These are phyloP conservation scores for Chitala chitala DNA, from an alignment of 2,113 vertebrate genomes.

Conservation along the genomic window DNA sequence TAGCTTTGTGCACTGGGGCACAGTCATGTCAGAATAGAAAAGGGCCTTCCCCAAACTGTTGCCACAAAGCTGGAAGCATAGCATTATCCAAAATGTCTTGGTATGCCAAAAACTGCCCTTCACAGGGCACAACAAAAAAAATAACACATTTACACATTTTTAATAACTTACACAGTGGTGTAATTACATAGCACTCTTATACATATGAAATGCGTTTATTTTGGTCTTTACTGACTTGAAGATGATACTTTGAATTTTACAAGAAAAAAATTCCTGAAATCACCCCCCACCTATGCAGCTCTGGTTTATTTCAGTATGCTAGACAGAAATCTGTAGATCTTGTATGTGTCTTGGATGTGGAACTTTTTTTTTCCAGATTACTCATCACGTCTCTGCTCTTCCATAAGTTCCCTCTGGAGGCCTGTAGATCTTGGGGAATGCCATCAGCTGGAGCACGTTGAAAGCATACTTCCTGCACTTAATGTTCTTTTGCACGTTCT, in stretches of 20 bases:
- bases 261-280: no score
- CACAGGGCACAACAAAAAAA: neutral
- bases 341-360: constrained; percentile 65
- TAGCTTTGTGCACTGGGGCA: no score
- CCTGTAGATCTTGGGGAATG: constrained; percentile 87
- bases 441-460: constrained; percentile 87
- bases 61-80: no score
- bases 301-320: neutral
- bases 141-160: neutral
- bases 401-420: constrained; percentile 89
- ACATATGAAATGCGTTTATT: neutral
- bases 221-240: neutral
- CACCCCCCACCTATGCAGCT: no score
- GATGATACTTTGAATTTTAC: neutral
- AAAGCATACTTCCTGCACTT: constrained; percentile 89
- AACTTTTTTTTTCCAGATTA: neutral
- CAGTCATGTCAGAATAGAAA: no score
- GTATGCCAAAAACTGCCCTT: neutral
- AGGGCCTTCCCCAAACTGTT: no score
- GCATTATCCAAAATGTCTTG: neutral
- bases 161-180: neutral
- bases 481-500: constrained; percentile 91
- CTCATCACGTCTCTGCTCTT: constrained; percentile 68
- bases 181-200: neutral
- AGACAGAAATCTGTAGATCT: constrained; percentile 27